These are phyloP conservation scores for Phylloscopus trochilus DNA, from an alignment of 2,113 vertebrate species.

Conservation along the genomic window DNA sequence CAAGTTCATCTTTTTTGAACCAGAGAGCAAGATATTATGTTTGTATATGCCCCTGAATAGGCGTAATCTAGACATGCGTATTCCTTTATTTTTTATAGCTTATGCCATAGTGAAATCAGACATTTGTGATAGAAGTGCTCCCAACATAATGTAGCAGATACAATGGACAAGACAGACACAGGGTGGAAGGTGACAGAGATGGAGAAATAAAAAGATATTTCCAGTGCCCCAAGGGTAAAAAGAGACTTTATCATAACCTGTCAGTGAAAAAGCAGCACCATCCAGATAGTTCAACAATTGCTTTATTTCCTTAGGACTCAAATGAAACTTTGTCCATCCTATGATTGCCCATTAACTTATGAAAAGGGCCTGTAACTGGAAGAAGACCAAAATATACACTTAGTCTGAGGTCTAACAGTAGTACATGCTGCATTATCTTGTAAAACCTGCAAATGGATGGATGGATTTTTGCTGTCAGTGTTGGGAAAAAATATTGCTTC, in stretches of 20 bases:
- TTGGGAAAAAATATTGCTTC: conserved; percentile 16
- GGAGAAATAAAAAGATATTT: background rate
- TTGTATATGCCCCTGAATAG: conserved; percentile 54
- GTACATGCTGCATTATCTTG: background rate
- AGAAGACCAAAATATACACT: background rate
- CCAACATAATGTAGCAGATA: background rate
- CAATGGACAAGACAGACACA: background rate
- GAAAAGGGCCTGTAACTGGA: background rate
- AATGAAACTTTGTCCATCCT: conserved; percentile 42
- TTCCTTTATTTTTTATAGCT: background rate
- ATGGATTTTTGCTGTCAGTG: conserved; percentile 4
- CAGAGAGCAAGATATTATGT: conserved; percentile 14
- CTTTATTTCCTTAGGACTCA: conserved; percentile 6
- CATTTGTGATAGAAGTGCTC: background rate
- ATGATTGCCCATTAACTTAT: conserved; percentile 65
- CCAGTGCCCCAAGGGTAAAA: background rate
- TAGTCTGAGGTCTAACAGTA: background rate
- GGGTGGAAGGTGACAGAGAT: background rate
- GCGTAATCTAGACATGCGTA: background rate
- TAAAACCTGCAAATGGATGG: conserved; percentile 2
- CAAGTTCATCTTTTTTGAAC: conserved; percentile 53
- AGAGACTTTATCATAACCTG: background rate
- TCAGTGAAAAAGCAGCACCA: background rate
- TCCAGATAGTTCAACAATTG: background rate
- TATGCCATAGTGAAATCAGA: background rate